Evolutionary conservation across 2,797 vertebrate genomes (phyloP).

Genomic region (Mallotus villosus): DNA sequence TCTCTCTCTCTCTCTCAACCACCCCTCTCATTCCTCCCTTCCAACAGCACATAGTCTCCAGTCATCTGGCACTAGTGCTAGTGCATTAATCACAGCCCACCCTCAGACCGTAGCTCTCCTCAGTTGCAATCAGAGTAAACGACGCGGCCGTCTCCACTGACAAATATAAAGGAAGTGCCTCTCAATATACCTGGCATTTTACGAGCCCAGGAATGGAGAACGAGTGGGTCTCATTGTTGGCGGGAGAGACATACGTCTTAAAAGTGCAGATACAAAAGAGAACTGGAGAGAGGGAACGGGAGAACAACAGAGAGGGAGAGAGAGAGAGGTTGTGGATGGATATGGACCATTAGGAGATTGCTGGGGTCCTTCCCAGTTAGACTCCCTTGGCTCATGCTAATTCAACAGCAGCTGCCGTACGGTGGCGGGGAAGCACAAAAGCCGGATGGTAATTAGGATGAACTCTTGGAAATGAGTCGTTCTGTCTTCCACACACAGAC

Average conservation of each 20-base stretch:
- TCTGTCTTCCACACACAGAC: conserved; percentile 18
- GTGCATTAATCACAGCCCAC: conserved; percentile 6
- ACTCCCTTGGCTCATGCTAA: conserved; percentile 27
- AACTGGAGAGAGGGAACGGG: neutral
- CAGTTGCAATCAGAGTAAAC: neutral
- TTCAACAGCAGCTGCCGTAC: conserved; percentile 41
- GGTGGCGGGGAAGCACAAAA: conserved; percentile 30
- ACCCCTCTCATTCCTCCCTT: neutral
- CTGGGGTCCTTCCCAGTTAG: conserved; percentile 43
- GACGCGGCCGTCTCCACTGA: neutral
- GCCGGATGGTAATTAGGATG: conserved; percentile 30
- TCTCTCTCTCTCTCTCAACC: neutral
- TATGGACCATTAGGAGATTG: conserved; percentile 51
- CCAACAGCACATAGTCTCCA: neutral
- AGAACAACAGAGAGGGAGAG: conserved; percentile 27
- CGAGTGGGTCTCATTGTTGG: conserved; percentile 14
- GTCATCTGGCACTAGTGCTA: neutral
- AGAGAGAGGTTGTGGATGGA: conserved; percentile 38
- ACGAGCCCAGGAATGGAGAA: conserved; percentile 11
- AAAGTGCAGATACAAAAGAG: neutral
- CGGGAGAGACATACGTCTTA: conserved; percentile 10
- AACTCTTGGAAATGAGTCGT: conserved; percentile 22
- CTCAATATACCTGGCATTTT: neutral
- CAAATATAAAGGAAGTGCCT: conserved; percentile 11
- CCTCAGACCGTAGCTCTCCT: conserved; percentile 3